Percentiles rank a stretch among this genome's conserved stretches.
phyloP scores from a whole-genome alignment of 2,888 invertebrate species.

The Hofmannophila pseudospretella region DNA sequence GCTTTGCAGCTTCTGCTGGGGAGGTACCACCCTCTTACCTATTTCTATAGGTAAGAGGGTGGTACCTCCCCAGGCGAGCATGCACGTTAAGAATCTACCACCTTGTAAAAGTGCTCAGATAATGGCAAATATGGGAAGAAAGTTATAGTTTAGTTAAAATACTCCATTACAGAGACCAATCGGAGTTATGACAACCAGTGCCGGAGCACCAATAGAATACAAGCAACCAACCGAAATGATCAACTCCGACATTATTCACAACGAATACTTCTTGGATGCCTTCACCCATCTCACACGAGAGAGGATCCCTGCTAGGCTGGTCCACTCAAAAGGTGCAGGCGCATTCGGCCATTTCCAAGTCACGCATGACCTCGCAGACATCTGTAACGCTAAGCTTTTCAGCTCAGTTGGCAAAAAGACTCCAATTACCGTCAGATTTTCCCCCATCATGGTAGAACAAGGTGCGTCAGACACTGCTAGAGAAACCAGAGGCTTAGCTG shows the following conservation, averaged over 20 bases:
- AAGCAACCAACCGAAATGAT: conserved; percentile 4
- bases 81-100: too few relatives aligned
- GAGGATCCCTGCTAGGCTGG: conserved; percentile 92
- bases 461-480: conserved; percentile 77
- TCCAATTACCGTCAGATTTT: conserved; percentile 75
- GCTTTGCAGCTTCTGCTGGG: too few relatives aligned
- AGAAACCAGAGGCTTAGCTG: conserved; percentile 59
- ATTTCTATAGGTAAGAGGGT: too few relatives aligned
- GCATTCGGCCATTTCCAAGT: conserved; percentile 42
- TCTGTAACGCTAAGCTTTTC: conserved; percentile 75
- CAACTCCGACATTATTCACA: conserved; percentile 10
- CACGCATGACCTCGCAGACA: conserved; percentile 4
- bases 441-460: conserved; percentile 78
- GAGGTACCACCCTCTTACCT: too few relatives aligned
- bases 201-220: conserved; percentile 9
- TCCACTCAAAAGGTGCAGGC: conserved; percentile 93
- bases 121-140: too few relatives aligned
- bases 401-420: conserved; percentile 77
- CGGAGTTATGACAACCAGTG: conserved; percentile 53
- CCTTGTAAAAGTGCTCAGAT: too few relatives aligned
- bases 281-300: conserved; percentile 87
- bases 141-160: too few relatives aligned
- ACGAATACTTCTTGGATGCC: conserved; percentile 79
- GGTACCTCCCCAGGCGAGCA: too few relatives aligned
- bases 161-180: conserved; percentile 13